Base-by-base conservation (phyloP, 2,888 invertebrate species). In the Hypercompe scribonia region DNA sequence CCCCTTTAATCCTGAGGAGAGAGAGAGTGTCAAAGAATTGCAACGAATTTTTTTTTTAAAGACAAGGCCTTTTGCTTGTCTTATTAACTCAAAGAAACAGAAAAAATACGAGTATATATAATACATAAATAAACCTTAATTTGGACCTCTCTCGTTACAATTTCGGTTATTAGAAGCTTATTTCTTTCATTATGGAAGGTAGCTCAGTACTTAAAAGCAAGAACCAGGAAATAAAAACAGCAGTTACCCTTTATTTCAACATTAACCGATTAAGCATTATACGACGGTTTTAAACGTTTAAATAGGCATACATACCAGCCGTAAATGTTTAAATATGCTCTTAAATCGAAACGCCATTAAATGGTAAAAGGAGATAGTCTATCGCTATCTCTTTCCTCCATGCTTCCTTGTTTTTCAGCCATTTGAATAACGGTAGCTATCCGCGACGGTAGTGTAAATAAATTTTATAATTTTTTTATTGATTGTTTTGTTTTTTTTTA, bases 301-400 rank as follows among this genome's bases (percentile, higher is more conserved):
- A 80, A 81, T 73, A 80, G 79, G 76, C 80, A 77, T 65, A 80
- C 78, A 81, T 78, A 83, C 78, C 71, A 70, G 65, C 71, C 72
- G 54, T 81, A 77, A 83, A 83, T 74, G 72, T 83, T 81, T 83
- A 83, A 77, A 73, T 72, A 61, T 70, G 73, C 72, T 79, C 78
- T 80, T 72, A 79, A 80, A 80, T 76, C 46, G 75, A 78, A 78
- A 75, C 77, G 65, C 76, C 72, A 81, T 79, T 78, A 76, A 78
- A 77, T 74, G 77, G 76, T 80, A 76, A 80, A 77, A 66, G 31
- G 70, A 68, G 54, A 72, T 18, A 28, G 15, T 18, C n/a, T n/a
- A 74, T 71, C 28, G 31, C 36, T 28, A 31, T 74, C 72, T 71
- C 72, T 71, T 36, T 78, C 61, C 31, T 34, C 15, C 75, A 46